phyloP scores from a whole-genome alignment of 2,113 vertebrate species.

The Parotia lawesii region DNA sequence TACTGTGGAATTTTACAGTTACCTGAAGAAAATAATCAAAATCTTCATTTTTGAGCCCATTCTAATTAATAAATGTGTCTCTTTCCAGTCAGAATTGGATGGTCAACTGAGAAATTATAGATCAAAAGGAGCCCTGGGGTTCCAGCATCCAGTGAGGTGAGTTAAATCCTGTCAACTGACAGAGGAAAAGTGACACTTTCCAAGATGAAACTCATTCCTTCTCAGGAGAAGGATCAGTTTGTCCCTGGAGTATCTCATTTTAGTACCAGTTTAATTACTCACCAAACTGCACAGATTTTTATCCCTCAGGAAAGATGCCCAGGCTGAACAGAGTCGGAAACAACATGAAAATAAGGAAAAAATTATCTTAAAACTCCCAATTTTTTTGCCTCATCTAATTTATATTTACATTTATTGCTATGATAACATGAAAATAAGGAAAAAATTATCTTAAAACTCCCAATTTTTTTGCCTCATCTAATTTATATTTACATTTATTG shows the following conservation, averaged over 20 bases:
- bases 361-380: neutral
- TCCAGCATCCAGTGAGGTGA: slow-evolving; percentile 82
- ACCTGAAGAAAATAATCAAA: neutral
- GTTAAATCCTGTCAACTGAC: neutral
- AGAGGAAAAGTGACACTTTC: neutral
- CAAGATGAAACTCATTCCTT: neutral
- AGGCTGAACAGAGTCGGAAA: neutral
- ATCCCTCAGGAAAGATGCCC: neutral
- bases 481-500: neutral
- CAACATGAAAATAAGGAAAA: neutral
- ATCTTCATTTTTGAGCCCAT: neutral
- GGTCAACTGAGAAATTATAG: neutral
- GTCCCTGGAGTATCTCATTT: neutral
- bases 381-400: neutral
- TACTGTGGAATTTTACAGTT: neutral
- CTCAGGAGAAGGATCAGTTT: neutral
- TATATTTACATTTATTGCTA: neutral
- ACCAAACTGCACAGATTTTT: neutral
- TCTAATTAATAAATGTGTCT: slow-evolving; percentile 4
- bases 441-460: neutral
- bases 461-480: neutral
- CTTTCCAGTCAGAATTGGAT: slow-evolving; percentile 37
- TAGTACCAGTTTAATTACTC: neutral
- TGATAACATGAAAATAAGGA: neutral
- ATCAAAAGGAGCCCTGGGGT: slow-evolving; percentile 71